Conservation (phyloP, 2,888 invertebrate genomes). For the Mesochorus sp. region DNA sequence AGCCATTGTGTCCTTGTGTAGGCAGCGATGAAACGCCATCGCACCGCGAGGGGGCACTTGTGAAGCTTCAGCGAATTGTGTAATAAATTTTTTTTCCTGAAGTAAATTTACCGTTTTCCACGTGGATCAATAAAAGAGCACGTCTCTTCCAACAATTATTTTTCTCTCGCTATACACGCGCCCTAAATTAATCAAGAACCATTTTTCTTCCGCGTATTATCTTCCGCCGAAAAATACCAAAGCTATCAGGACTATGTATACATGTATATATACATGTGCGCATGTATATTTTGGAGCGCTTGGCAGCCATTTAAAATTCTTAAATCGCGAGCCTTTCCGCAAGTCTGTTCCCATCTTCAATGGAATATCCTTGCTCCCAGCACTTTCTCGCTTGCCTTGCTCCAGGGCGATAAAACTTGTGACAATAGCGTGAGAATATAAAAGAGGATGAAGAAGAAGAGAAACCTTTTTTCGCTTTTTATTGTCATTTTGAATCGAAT, state of each 20-base stretch:
- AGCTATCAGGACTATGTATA: too few species aligned
- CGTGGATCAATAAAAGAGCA: not conserved
- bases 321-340: conserved; percentile 65
- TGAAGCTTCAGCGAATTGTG: not conserved
- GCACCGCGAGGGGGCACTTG: conserved; percentile 16
- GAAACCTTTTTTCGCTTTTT: not conserved
- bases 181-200: conserved; percentile 53
- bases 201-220: conserved; percentile 59
- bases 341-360: conserved; percentile 5
- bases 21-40: conserved; percentile 29
- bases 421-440: conserved; percentile 18
- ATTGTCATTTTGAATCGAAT: conserved; percentile 13
- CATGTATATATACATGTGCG: too few species aligned
- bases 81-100: not conserved
- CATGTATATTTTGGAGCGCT: too few species aligned
- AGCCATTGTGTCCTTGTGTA: conserved; percentile 44
- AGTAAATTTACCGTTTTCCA: not conserved
- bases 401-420: conserved; percentile 43
- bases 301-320: conserved; percentile 75
- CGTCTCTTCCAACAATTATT: not conserved
- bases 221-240: conserved; percentile 51
- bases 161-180: not conserved
- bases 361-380: not conserved
- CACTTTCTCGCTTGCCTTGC: not conserved
- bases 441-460: conserved; percentile 1